These are phyloP conservation scores for Megaceryle alcyon DNA, from an alignment of 2,797 vertebrate species.

Conservation along the genomic window DNA sequence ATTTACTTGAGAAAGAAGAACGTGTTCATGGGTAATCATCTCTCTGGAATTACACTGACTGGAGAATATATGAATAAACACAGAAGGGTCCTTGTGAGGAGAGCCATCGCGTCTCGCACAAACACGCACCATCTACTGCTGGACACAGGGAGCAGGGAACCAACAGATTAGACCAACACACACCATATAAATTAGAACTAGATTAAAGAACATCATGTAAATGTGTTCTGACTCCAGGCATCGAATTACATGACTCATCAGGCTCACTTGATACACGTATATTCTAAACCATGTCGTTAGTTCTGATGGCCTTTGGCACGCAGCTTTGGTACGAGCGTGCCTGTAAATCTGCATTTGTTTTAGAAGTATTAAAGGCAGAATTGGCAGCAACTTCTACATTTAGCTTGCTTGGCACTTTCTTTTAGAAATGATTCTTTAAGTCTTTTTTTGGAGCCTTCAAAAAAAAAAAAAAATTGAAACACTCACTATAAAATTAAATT, in stretches of 20 bases:
- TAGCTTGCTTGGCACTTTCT: conserved; percentile 28
- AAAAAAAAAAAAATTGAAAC: neutral
- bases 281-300: conserved; percentile 2
- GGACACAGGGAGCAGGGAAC: neutral
- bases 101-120: neutral
- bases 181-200: conserved; percentile 40
- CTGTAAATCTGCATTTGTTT: conserved; percentile 54
- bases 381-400: conserved; percentile 21
- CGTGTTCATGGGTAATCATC: conserved; percentile 56
- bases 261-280: neutral
- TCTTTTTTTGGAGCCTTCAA: conserved; percentile 40
- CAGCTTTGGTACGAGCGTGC: neutral
- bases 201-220: conserved; percentile 44
- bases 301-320: conserved; percentile 34
- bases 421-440: conserved; percentile 39
- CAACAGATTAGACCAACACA: neutral
- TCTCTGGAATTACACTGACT: conserved; percentile 56
- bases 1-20: conserved; percentile 59
- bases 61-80: conserved; percentile 45
- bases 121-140: neutral
- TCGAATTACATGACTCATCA: conserved; percentile 29
- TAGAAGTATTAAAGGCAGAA: conserved; percentile 28
- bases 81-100: neutral
- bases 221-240: conserved; percentile 12
- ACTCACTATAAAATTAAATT: neutral